Evolutionary conservation across 1,140 invertebrate species (phyloP).

Genomic region (Heliconius congener): DNA sequence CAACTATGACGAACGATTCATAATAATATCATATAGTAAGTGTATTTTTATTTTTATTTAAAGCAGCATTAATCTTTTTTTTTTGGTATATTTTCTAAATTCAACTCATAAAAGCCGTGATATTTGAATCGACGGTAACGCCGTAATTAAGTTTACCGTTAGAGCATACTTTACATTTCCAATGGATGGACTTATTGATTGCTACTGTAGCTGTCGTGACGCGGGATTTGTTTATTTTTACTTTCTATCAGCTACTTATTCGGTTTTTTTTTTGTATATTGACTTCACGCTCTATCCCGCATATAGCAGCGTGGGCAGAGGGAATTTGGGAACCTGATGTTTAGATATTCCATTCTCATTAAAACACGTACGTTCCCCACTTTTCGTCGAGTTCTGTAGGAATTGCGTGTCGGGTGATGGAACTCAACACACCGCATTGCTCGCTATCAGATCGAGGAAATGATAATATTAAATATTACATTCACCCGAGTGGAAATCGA

Average conservation of each 20-base stretch:
- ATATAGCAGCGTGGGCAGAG: too few species aligned
- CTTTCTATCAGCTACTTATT: slow-evolving; percentile 14
- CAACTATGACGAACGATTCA: background rate
- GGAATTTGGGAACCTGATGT: too few species aligned
- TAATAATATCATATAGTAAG: too few species aligned
- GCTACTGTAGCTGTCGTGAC: slow-evolving; percentile 55
- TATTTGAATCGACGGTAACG: slow-evolving; percentile 66
- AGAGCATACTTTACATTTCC: slow-evolving; percentile 66
- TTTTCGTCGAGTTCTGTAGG: too few species aligned
- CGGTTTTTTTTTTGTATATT: background rate
- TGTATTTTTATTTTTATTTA: background rate
- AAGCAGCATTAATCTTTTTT: slow-evolving; percentile 29
- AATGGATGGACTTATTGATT: slow-evolving; percentile 59
- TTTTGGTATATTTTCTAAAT: slow-evolving; percentile 57
- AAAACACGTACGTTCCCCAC: too few species aligned
- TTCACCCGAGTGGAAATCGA: too few species aligned
- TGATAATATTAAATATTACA: too few species aligned
- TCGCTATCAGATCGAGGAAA: too few species aligned
- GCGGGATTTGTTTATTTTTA: slow-evolving; percentile 61
- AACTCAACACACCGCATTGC: too few species aligned
- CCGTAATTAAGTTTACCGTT: slow-evolving; percentile 78
- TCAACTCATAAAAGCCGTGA: slow-evolving; percentile 57
- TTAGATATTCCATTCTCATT: too few species aligned
- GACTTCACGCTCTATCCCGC: too few species aligned
- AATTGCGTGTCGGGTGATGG: too few species aligned